A percentile compares a stretch with the other conserved stretches of the same genome.
These are phyloP conservation scores for Aleiodes alternator DNA, from an alignment of 2,888 invertebrate species.

Conservation along the genomic window DNA sequence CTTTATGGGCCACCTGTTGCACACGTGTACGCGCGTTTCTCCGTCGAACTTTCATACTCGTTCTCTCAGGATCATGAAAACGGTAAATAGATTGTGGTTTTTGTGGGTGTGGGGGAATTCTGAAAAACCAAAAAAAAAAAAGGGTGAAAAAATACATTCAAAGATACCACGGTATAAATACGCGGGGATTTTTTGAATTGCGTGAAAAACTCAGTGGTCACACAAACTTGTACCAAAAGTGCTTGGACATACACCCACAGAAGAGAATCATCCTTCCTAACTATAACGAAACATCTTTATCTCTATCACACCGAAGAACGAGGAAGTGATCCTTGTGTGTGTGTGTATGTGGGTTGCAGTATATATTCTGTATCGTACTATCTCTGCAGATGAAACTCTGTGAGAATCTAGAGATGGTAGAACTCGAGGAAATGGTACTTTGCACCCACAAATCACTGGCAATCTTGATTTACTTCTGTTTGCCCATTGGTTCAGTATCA, in stretches of 20 bases:
- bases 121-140: not conserved
- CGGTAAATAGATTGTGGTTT: constrained; percentile 42
- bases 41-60: constrained; percentile 70
- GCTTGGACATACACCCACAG: not conserved
- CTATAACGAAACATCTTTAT: constrained; percentile 19
- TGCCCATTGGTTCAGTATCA: constrained; percentile 74
- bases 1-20: constrained; percentile 76
- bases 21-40: constrained; percentile 66
- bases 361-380: constrained; percentile 38
- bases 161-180: not conserved
- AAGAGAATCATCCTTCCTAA: not conserved
- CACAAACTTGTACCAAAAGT: not conserved
- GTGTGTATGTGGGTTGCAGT: not conserved
- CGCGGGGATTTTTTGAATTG: not conserved
- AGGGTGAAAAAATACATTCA: not conserved
- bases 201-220: not conserved
- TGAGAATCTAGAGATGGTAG: constrained; percentile 43
- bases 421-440: constrained; percentile 64
- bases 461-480: constrained; percentile 75
- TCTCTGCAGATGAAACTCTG: constrained; percentile 60
- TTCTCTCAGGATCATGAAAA: constrained; percentile 46
- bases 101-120: not conserved
- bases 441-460: constrained; percentile 72
- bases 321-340: constrained; percentile 15
- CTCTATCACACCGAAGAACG: not conserved